Conservation (phyloP, 2,113 vertebrate genomes). For the Labrus mixtus region DNA sequence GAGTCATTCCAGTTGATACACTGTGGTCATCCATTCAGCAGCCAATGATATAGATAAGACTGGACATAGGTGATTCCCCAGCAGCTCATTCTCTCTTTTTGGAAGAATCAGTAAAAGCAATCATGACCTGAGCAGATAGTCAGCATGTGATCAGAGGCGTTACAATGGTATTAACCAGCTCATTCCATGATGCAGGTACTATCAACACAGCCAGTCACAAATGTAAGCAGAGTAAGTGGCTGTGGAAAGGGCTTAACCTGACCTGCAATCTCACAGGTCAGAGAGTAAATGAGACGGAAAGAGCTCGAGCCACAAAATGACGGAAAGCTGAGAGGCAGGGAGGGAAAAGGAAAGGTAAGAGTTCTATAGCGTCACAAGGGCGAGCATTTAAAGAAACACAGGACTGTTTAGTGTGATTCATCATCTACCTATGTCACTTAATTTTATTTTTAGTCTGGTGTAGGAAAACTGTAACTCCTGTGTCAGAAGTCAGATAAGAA, state of each 20-base stretch:
- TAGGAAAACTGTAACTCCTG: no score
- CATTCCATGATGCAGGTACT: slow-evolving; percentile 52
- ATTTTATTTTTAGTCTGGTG: neutral
- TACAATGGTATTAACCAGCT: slow-evolving; percentile 64
- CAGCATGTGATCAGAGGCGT: slow-evolving; percentile 62
- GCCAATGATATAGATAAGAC: slow-evolving; percentile 29
- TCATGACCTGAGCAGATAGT: slow-evolving; percentile 52
- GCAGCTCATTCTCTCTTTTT: slow-evolving; percentile 50
- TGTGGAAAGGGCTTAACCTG: slow-evolving; percentile 69
- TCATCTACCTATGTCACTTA: neutral
- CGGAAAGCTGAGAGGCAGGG: neutral
- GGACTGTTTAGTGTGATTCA: slow-evolving; percentile 2
- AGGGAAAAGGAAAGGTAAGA: slow-evolving; percentile 68
- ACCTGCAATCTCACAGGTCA: slow-evolving; percentile 75
- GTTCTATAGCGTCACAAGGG: slow-evolving; percentile 56
- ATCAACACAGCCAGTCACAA: slow-evolving; percentile 40
- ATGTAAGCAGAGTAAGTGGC: slow-evolving; percentile 41
- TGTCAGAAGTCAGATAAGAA: no score
- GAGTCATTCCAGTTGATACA: slow-evolving; percentile 14
- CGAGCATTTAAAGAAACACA: slow-evolving; percentile 10
- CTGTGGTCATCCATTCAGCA: slow-evolving; percentile 23
- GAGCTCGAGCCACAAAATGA: slow-evolving; percentile 25
- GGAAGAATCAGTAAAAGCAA: slow-evolving; percentile 69
- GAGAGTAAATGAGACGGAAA: slow-evolving; percentile 31
- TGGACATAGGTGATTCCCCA: slow-evolving; percentile 38